phyloP scores from a whole-genome alignment of 2,888 invertebrate genomes.

The Caenorhabditis macrosperma region DNA sequence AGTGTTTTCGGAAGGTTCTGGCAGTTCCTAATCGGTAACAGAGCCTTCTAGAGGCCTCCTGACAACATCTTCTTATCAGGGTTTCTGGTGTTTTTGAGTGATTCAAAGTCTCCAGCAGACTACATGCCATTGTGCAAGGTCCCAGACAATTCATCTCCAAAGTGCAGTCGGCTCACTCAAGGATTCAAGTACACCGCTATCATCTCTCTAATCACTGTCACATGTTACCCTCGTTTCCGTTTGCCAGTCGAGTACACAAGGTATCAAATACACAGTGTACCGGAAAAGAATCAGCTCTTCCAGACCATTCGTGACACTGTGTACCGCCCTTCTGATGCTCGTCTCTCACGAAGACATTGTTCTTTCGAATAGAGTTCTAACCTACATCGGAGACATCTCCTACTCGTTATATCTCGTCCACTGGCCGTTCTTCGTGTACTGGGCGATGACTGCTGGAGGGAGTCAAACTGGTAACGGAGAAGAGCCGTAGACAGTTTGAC shows the following conservation, averaged over 20 bases:
- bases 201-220: background rate
- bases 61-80: background rate
- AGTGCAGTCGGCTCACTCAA: too few relatives aligned
- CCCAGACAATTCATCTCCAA: too few relatives aligned
- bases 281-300: too few relatives aligned
- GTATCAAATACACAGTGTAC: too few relatives aligned
- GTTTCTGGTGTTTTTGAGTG: background rate
- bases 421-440: slow-evolving; percentile 44
- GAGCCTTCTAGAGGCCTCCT: too few relatives aligned
- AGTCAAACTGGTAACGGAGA: background rate
- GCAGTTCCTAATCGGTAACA: slow-evolving; percentile 51
- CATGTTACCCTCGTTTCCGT: too few relatives aligned
- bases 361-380: slow-evolving; percentile 15
- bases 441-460: slow-evolving; percentile 6
- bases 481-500: too few relatives aligned
- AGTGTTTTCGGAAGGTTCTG: slow-evolving; percentile 48
- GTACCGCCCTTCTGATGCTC: slow-evolving; percentile 23
- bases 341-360: slow-evolving; percentile 7
- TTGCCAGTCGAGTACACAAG: too few relatives aligned
- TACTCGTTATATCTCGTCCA: slow-evolving; percentile 40
- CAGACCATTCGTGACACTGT: slow-evolving; percentile 32
- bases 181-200: too few relatives aligned
- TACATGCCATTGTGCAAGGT: too few relatives aligned
- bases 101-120: slow-evolving; percentile 14
- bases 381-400: slow-evolving; percentile 47